Evolutionary conservation across 2,113 vertebrate genomes (phyloP).

Genomic region (Pterophyllum scalare): DNA sequence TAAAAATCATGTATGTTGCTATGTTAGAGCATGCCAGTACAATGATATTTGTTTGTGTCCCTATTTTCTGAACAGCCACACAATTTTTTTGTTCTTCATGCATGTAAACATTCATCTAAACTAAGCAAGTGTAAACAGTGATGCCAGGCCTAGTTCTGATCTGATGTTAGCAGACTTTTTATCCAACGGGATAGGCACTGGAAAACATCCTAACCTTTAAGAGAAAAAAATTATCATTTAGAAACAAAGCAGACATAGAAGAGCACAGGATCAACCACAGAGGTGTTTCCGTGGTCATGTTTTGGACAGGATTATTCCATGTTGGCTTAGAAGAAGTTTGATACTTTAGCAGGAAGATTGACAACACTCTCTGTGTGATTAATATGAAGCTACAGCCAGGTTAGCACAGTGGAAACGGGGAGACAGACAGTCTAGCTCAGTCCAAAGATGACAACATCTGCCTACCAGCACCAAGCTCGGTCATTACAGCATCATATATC

Average conservation of each 20-base stretch:
- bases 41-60: constrained; percentile 15
- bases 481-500: neutral
- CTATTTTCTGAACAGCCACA: constrained; percentile 10
- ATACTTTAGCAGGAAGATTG: neutral
- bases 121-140: constrained; percentile 57
- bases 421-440: neutral
- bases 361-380: neutral
- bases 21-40: constrained; percentile 16
- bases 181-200: constrained; percentile 9
- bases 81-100: constrained; percentile 60
- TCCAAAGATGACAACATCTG: neutral
- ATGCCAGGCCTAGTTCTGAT: constrained; percentile 1
- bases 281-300: neutral
- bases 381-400: neutral
- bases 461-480: neutral
- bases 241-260: neutral
- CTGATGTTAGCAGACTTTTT: neutral
- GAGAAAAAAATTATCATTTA: neutral
- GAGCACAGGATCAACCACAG: neutral
- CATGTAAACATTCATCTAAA: constrained; percentile 64
- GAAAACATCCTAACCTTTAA: constrained; percentile 5
- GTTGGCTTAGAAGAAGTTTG: neutral
- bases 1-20: neutral
- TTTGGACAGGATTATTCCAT: neutral
- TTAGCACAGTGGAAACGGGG: neutral